Percentiles rank a stretch among this genome's conserved stretches.
Evolutionary conservation across 2,888 invertebrate species (phyloP).

Genomic region (Ptycholaimellus sp.): DNA sequence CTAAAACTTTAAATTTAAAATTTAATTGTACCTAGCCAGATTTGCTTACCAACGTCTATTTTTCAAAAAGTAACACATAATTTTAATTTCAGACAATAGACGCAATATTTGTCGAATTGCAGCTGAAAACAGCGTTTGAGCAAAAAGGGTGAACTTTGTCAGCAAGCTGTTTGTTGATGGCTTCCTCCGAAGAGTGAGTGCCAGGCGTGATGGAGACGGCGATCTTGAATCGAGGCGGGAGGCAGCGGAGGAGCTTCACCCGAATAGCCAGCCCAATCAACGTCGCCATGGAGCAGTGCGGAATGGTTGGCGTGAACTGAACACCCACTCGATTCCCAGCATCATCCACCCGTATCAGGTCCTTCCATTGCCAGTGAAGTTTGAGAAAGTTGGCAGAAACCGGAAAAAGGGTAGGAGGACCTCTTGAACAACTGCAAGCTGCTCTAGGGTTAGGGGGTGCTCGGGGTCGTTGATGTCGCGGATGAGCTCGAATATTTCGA

Average conservation of each 20-base stretch:
- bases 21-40: too few species aligned
- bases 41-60: too few species aligned
- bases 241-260: slow-evolving; percentile 58
- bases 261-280: slow-evolving; percentile 69
- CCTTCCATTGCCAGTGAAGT: slow-evolving; percentile 1
- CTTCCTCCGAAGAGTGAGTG: slow-evolving; percentile 64
- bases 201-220: slow-evolving; percentile 44
- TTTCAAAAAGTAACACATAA: too few species aligned
- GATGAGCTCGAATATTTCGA: slow-evolving; percentile 47
- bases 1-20: too few species aligned
- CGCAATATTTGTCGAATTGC: too few species aligned
- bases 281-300: slow-evolving; percentile 95
- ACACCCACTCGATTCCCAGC: slow-evolving; percentile 40
- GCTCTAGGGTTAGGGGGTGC: slow-evolving; percentile 79
- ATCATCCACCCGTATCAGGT: slow-evolving; percentile 15
- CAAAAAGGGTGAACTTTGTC: too few species aligned
- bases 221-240: slow-evolving; percentile 41
- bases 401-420: slow-evolving; percentile 14
- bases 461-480: slow-evolving; percentile 87
- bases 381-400: not conserved
- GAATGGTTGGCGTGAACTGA: slow-evolving; percentile 84
- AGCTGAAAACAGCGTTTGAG: too few species aligned
- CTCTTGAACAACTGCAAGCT: slow-evolving; percentile 72
- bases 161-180: slow-evolving; percentile 80
- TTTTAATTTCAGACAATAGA: too few species aligned